phyloP scores from a whole-genome alignment of 2,113 vertebrate species.

The Xenopus borealis region DNA sequence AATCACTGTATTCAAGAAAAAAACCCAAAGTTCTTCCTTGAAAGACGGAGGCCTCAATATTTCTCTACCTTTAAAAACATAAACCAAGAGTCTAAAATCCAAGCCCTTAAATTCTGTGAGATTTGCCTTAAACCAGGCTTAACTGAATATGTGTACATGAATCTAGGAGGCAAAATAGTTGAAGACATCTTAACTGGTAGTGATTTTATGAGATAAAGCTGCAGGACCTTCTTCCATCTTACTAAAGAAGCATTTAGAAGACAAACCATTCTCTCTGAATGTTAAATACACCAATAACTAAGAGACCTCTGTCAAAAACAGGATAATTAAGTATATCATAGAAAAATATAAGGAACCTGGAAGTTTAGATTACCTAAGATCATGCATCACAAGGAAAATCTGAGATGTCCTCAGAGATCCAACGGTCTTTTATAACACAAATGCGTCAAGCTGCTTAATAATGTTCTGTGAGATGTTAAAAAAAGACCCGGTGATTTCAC shows the following conservation, averaged over 20 bases:
- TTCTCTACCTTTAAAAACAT: constrained; percentile 28
- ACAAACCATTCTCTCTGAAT: constrained; percentile 22
- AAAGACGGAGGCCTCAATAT: constrained; percentile 32
- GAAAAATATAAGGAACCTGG: constrained; percentile 10
- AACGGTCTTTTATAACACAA: background rate
- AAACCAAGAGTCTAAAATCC: constrained; percentile 21
- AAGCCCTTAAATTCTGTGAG: constrained; percentile 37
- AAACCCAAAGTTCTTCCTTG: constrained; percentile 19
- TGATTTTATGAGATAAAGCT: background rate
- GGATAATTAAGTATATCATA: constrained; percentile 20
- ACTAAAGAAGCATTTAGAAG: constrained; percentile 33
- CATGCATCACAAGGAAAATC: background rate
- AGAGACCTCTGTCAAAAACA: constrained; percentile 45
- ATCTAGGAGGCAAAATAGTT: constrained; percentile 42
- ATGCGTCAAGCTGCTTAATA: constrained; percentile 19
- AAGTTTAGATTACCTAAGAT: background rate
- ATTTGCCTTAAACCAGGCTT: constrained; percentile 44
- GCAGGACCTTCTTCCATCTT: constrained; percentile 33
- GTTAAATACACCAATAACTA: constrained; percentile 24
- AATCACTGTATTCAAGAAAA: constrained; percentile 34
- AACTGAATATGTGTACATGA: constrained; percentile 14
- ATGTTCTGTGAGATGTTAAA: constrained; percentile 11
- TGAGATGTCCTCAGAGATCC: background rate
- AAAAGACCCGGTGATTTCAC: constrained; percentile 30
- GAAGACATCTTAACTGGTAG: constrained; percentile 20